Base-by-base conservation (phyloP, 2,113 vertebrate genomes). In the Aldabrachelys gigantea region DNA sequence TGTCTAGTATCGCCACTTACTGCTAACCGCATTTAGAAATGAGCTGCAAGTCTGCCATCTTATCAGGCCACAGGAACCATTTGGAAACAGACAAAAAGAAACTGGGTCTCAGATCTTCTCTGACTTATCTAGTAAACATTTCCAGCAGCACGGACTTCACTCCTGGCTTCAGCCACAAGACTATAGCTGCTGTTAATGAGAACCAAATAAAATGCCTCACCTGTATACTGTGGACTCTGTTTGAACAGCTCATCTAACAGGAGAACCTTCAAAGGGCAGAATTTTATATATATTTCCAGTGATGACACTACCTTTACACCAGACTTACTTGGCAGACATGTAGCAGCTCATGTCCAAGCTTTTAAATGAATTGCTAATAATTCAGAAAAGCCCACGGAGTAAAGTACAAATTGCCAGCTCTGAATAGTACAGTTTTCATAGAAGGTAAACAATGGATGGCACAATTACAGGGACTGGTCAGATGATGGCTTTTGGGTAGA, bases 311-410 rank as follows among this genome's bases (percentile, higher is more conserved):
- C 79, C 35, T 83, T 89, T 87, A 14, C 72, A 49, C 53, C 25
- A 88, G 85, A 62, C 38, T 85, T 62, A 49, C 76, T 86, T 94
- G 96, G 93, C 96, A 95, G 72, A 25, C 56, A 82, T 53, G 31
- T 72, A 38, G 49, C 0, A 53, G 29, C 19, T 92, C 84, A 5
- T 41, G 12, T 89, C 96, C 96, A 96, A 88, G 62, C 31, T 88
- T 93, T 95, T 93, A 91, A 95, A 87, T 94, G 93, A 89, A 75
- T 91, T 88, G 83, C 89, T 82, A 41, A 82, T 88, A 89, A 65
- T 4, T 53, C 79, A 21, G 10, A 41, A 16, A 72, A 88, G 82
- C 78, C 90, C 69, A 22, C 11, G 88, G 82, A 92, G 89, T 87
- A 82, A 6, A 78, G 83, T 86, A 87, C 90, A 17, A 78, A 19